Percentiles rank a stretch among this genome's conserved stretches.
phyloP scores from a whole-genome alignment of 53 echinoderm and acorn worm species.

The Echinometra lucunter region DNA sequence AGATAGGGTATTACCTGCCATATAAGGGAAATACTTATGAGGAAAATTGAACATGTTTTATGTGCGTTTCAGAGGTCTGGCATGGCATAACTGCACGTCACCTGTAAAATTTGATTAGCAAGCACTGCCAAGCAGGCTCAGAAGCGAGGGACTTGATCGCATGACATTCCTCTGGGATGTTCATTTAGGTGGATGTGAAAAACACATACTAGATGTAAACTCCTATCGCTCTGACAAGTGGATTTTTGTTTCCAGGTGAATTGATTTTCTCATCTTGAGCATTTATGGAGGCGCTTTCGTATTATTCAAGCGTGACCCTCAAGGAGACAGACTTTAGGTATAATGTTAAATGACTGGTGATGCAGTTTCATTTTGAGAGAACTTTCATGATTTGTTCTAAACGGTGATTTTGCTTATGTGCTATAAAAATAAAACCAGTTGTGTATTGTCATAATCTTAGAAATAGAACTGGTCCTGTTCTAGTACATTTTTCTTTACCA shows the following conservation, averaged over 20 bases:
- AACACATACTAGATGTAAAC: background rate
- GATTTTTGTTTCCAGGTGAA: background rate
- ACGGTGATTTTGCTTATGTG: no score
- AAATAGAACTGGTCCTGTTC: no score
- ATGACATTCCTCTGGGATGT: slow-evolving; percentile 3
- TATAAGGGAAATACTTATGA: no score
- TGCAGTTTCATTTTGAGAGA: no score
- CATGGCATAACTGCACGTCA: background rate
- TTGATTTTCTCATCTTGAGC: background rate
- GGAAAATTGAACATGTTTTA: no score
- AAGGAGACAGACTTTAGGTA: background rate
- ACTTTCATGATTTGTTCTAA: no score
- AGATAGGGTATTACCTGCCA: no score
- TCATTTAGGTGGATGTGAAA: background rate
- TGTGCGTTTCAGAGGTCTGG: background rate
- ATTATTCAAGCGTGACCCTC: background rate
- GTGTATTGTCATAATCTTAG: no score
- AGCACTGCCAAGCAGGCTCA: no score
- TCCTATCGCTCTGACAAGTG: background rate
- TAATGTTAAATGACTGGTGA: no score
- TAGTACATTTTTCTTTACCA: no score
- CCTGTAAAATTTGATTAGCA: slow-evolving; percentile 51
- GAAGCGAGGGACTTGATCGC: slow-evolving; percentile 22
- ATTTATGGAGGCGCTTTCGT: background rate
- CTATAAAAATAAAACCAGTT: no score